Percentiles rank a stretch among this genome's conserved stretches.
These are phyloP conservation scores for Heliconius ismenius DNA, from an alignment of 2,888 invertebrate species.

Conservation along the genomic window DNA sequence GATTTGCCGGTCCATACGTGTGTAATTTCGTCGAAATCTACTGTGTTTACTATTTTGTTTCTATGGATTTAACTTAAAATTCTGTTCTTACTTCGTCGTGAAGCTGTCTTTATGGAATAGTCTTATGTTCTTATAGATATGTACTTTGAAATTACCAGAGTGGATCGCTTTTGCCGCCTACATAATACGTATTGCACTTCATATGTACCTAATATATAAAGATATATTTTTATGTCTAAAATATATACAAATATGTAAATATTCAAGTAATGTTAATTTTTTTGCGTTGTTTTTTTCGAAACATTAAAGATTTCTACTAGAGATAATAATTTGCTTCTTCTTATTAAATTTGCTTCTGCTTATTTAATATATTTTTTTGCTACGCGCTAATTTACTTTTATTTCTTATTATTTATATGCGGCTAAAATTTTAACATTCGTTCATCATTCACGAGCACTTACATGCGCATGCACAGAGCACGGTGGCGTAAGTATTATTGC, in stretches of 20 bases:
- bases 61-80: not conserved
- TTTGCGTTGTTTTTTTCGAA: not conserved
- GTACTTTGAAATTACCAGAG: too few species aligned
- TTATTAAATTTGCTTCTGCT: not conserved
- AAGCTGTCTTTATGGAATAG: not conserved
- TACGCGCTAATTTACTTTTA: not conserved
- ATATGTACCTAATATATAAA: too few species aligned
- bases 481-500: conserved; percentile 21
- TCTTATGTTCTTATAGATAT: too few species aligned
- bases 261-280: not conserved
- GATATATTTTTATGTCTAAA: not conserved
- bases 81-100: not conserved
- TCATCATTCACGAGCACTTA: not conserved
- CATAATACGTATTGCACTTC: too few species aligned
- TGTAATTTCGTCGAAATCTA: not conserved
- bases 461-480: not conserved
- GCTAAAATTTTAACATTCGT: not conserved
- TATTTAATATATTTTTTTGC: not conserved
- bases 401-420: not conserved
- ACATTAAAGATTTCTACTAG: not conserved
- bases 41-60: not conserved
- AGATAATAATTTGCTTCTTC: not conserved
- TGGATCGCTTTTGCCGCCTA: too few species aligned
- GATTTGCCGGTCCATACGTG: too few species aligned
- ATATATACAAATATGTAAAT: not conserved